Conservation (phyloP, 2,888 invertebrate genomes). For the Tetropium fuscum region DNA sequence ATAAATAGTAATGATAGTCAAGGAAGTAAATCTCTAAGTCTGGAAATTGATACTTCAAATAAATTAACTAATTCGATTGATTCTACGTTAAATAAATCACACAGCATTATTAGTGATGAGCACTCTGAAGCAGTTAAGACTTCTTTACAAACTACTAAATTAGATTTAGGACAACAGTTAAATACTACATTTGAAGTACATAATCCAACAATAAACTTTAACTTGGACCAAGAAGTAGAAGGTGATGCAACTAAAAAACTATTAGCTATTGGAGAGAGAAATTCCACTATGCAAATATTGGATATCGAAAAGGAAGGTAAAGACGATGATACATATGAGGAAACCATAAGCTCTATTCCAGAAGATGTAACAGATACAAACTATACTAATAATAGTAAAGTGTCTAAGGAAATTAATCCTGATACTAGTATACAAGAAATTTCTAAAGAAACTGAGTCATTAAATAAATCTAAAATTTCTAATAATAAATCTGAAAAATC, state of each 20-base stretch:
- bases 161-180: constrained; percentile 24
- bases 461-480: constrained; percentile 53
- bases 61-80: constrained; percentile 25
- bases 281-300: constrained; percentile 18
- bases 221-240: constrained; percentile 15
- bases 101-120: constrained; percentile 13
- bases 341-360: constrained; percentile 56
- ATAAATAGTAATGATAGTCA: constrained; percentile 23
- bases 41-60: constrained; percentile 5
- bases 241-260: constrained; percentile 19
- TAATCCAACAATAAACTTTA: constrained; percentile 37
- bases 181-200: constrained; percentile 49
- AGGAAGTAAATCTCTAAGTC: constrained; percentile 17
- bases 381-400: no score
- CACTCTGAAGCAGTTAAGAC: neutral
- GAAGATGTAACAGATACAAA: constrained; percentile 50
- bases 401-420: constrained; percentile 10
- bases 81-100: constrained; percentile 11
- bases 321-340: constrained; percentile 55
- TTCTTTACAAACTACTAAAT: constrained; percentile 11
- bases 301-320: constrained; percentile 32
- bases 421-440: constrained; percentile 15
- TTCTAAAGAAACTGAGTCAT: constrained; percentile 19
- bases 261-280: constrained; percentile 9
- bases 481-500: constrained; percentile 54